phyloP scores from a whole-genome alignment of 2,797 vertebrate species.

The Tinamus major region DNA sequence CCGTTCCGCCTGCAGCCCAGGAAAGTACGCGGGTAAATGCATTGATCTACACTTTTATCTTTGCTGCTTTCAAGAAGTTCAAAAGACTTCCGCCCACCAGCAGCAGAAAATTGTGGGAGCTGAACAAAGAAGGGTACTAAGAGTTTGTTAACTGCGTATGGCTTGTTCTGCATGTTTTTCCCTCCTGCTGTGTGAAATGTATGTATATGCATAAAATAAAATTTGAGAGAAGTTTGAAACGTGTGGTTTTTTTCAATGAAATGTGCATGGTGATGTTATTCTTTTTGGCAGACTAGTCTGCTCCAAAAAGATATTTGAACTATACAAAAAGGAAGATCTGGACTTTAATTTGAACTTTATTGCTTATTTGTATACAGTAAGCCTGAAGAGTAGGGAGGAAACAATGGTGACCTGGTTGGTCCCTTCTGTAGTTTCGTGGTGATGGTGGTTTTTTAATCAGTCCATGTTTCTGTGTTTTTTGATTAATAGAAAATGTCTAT shows the following conservation, averaged over 20 bases:
- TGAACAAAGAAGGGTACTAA: slow-evolving; percentile 54
- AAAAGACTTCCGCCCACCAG: slow-evolving; percentile 69
- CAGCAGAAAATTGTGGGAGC: slow-evolving; percentile 53
- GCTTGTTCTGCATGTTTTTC: neutral
- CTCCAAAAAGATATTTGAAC: neutral
- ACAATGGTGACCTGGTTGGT: neutral
- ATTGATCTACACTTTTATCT: neutral
- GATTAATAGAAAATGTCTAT: neutral
- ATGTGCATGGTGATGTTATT: neutral
- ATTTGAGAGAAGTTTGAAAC: neutral
- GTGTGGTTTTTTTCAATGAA: neutral
- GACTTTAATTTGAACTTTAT: neutral
- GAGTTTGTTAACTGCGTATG: slow-evolving; percentile 30
- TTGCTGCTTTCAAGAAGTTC: slow-evolving; percentile 50
- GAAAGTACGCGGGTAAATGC: slow-evolving; percentile 3
- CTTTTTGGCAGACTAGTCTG: neutral
- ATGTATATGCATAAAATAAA: neutral
- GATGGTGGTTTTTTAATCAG: neutral
- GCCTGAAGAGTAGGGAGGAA: neutral
- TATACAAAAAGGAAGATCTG: neutral
- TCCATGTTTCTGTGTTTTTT: neutral
- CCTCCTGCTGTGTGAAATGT: neutral
- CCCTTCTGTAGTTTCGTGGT: neutral
- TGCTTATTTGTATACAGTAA: neutral
- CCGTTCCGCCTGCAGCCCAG: neutral